Evolutionary conservation across 2,113 vertebrate species (phyloP).

Genomic region (Chascanopsetta lugubris): DNA sequence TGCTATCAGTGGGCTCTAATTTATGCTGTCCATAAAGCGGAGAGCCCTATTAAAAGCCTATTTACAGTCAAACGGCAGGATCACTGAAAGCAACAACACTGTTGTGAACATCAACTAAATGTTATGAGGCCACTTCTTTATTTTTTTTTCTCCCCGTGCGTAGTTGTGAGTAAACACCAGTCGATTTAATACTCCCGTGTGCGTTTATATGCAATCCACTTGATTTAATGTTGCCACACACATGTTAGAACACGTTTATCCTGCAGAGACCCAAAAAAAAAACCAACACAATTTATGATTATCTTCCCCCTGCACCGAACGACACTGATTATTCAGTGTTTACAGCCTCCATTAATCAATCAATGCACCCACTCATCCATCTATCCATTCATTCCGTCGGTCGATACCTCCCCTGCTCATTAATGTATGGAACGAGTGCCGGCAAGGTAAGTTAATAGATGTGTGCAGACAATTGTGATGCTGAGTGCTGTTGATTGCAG

Average conservation of each 20-base stretch:
- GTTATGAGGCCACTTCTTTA: conserved; percentile 14
- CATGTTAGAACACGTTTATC: background rate
- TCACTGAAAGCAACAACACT: conserved; percentile 34
- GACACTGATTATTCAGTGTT: conserved; percentile 35
- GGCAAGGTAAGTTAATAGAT: conserved; percentile 50
- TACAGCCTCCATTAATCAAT: conserved; percentile 53
- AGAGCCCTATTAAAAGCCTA: conserved; percentile 63
- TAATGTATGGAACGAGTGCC: conserved; percentile 36
- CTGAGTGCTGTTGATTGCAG: conserved; percentile 64
- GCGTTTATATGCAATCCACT: background rate
- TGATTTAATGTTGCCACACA: background rate
- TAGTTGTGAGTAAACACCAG: conserved; percentile 18
- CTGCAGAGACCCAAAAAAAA: background rate
- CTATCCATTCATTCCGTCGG: conserved; percentile 26
- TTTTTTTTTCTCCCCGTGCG: background rate
- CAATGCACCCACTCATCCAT: conserved; percentile 9
- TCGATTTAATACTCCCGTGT: conserved; percentile 5
- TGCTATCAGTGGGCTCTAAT: conserved; percentile 52
- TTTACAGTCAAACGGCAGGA: conserved; percentile 58
- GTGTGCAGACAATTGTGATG: conserved; percentile 55
- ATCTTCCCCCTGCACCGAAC: conserved; percentile 22
- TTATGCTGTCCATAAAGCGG: conserved; percentile 38
- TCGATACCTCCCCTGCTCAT: conserved; percentile 17
- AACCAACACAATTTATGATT: conserved; percentile 13
- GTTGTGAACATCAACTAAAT: conserved; percentile 41